Base-by-base conservation (phyloP, 1,140 invertebrate genomes). In the Protaetia brevitarsis region DNA sequence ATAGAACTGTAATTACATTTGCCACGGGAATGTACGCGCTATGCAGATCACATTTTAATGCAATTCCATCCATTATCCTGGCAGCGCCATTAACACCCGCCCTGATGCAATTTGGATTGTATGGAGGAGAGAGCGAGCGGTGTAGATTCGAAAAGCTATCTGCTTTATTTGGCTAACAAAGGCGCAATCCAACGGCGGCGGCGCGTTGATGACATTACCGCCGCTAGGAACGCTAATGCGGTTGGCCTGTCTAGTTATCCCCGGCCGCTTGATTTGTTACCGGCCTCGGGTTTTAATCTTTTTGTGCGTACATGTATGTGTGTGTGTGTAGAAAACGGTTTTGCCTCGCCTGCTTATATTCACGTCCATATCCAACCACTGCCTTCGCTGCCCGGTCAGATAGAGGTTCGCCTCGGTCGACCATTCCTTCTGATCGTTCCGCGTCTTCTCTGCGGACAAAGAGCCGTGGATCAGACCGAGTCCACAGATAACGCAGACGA, bases 21-120 rank as follows among this genome's bases (percentile, higher is more conserved):
- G 72, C 67, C 69, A 69, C 69, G 72, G 71, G 73, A 76, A 75
- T 76, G 74, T 74, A 74, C 69, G 75, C 73, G 72, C 75, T 73
- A 76, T 77, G 76, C 77, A 78, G 77, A 78, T 79, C 77, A 76
- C 77, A 78, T 79, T 79, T 79, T 79, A 79, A 79, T 79, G 76
- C 77, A 79, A 79, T 79, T 79, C 76, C 75, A 79, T 79, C 77
- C 77, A 79, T 79, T 79, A 79, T 77, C 71, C 69, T 74, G 77
- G 76, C 73, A 75, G 73, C 68, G 71, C 77, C 77, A 79, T 79
- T 79, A 79, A 75, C 77, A 76, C 74, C 74, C 71, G 70, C 73
- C 73, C 73, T 76, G 74, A 78, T 78, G 75, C 76, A 78, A 78
- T 78, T 78, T 78, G 75, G 73, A 74, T 77, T 75, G 75, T 76